Base-by-base conservation (phyloP, 2,888 invertebrate species). In the Ommatoiulus sabulosus region DNA sequence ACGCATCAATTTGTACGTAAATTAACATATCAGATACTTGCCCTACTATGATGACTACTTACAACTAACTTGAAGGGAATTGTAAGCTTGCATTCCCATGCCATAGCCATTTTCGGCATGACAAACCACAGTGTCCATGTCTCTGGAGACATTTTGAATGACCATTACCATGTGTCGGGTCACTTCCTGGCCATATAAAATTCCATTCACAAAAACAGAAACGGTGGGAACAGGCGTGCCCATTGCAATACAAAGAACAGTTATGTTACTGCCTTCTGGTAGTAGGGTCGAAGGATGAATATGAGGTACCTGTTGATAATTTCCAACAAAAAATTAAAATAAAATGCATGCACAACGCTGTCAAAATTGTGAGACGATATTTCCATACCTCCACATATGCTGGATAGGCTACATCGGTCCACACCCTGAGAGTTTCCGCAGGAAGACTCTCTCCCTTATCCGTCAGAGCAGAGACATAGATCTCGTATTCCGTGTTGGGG, bases 61-160 rank as follows among this genome's bases (percentile, higher is more conserved):
- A 97, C 97, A 96, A 91, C 96, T 96, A 88, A 97, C 96, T 89
- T 95, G 95, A 89, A 97, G 96, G 92, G 95, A 95, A 90, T 95
- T 94, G 0, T 96, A 95, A 0, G 97, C 96, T 92, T 97, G 96
- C 95, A 96, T 96, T 1, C 97, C 97, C 0, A 96, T 96, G 0
- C 97, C 97, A 91, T 96, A 96, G 1, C 97, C 97, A 91, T 97
- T 97, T 93, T 97, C 97, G 0, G 96, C 97, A 92, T 96, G 97
- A 92, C 97, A 97, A 0, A 96, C 96, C 90, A 97, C 96, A 92
- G 96, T 95, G 91, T 96, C 95, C 96, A 97, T 97, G 92, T 96
- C 96, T 1, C 96, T 94, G 0, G 96, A 96, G 15, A 97, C 96
- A 92, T 97, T 97, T 92, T 96, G 95, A 90, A 97, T 95, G n/a